Evolutionary conservation across 2,888 invertebrate species (phyloP).

Genomic region (Lasius platythorax): DNA sequence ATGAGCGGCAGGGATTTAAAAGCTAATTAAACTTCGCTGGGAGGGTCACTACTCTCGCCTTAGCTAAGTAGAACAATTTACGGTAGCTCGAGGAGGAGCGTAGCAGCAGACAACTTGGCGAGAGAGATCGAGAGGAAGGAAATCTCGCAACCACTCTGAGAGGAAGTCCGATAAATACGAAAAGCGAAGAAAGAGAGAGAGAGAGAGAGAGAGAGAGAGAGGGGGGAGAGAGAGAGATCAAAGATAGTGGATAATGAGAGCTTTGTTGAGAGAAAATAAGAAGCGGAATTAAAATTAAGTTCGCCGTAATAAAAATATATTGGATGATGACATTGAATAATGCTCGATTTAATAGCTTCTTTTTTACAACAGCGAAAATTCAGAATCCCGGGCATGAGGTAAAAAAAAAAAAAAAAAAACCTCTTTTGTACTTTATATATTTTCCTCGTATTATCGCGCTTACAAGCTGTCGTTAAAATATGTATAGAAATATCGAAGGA

Average conservation of each 20-base stretch:
- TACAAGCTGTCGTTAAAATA: neutral
- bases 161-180: constrained; percentile 48
- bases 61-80: constrained; percentile 61
- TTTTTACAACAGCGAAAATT: neutral
- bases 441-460: neutral
- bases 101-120: constrained; percentile 54
- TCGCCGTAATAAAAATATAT: constrained; percentile 23
- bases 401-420: neutral
- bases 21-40: constrained; percentile 70
- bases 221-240: constrained; percentile 16
- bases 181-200: constrained; percentile 18
- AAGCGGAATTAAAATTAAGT: neutral
- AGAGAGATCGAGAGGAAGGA: constrained; percentile 47
- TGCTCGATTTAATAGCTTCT: neutral
- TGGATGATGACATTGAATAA: neutral
- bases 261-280: neutral
- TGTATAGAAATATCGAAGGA: neutral
- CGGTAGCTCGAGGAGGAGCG: constrained; percentile 40
- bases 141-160: constrained; percentile 37
- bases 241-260: constrained; percentile 20
- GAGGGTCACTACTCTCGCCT: constrained; percentile 51
- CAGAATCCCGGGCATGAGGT: neutral
- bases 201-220: no score
- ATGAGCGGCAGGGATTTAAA: constrained; percentile 66
- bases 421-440: neutral